Evolutionary conservation across 2,888 invertebrate species (phyloP), one percentile per base, ranked within the genome.

Genomic region (Nematopogon swammerdamellus): DNA sequence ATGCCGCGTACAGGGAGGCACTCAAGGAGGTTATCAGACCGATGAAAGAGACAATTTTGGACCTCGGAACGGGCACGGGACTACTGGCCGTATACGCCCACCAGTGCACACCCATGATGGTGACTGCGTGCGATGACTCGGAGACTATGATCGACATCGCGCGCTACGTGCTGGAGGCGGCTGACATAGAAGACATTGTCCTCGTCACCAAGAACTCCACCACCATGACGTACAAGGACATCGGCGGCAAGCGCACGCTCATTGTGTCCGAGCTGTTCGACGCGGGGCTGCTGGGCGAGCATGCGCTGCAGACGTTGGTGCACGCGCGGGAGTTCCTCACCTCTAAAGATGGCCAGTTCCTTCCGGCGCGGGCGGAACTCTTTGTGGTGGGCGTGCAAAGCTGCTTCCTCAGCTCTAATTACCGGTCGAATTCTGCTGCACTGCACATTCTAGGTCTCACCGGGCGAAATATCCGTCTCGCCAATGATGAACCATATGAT

Each of bases 191-290:
- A 2, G 55, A 63, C 16, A 70, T 86, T 5, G 65, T 68, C 47
- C 65, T 87, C 19, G 61, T 88, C 6, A 76, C 83, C 50, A 83
- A 83, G 59, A 67, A 81, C 62, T 90, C 91, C 1, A 83, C 81
- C 10, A 66, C 80, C 48, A 63, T 90, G 57, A 58, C 62, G 46
- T 70, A 77, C 17, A 55, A 59, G 20, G 82, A 85, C 61, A 68
- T 87, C 47, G 80, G 80, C 48, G 71, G 82, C 20, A 83, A 70
- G 59, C 80, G 82, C 18, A 81, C 85, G 49, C 63, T 91, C 45
- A 65, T 92, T 49, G 80, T 92, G 1, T 90, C 89, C 2, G 92
- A 93, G 70, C 85, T 87, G 54, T 88, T 92, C 72, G 92, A 92
- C 74, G 86, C 88, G 47, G 91, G 87, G 0, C 63, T 92, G 19